Base-by-base conservation (phyloP, 2,888 invertebrate species). In the Dioctria linearis region DNA sequence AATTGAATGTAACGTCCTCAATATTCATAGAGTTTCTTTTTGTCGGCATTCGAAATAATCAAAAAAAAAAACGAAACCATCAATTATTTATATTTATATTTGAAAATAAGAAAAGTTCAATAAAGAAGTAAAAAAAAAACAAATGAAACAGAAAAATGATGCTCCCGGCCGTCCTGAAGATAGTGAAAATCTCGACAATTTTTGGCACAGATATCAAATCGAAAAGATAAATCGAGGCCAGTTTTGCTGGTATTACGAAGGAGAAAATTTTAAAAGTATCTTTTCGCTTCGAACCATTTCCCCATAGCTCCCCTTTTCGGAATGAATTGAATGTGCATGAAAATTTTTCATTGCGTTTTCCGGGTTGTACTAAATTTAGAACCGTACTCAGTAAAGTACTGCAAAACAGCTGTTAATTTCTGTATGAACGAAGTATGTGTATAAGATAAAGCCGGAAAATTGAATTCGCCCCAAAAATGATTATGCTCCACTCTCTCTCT, bases 111-210 rank as follows among this genome's bases (percentile, higher is more conserved):
- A 25, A 25, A 25, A 25, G 25, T 25, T 25, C 25, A 69, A 69
- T 51, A 69, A 67, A 54, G n/a, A 67, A 69, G 43, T 43, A 54
- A 54, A 54, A 54, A 5, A 46, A 5, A 54, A 54, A 11, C 6
- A 3, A 11, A 54, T 1, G 54, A 8, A 11, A 51, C 49, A 54
- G 43, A 69, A 51, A 69, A 67, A 43, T 67, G 25, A 9, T 37
- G 51, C 69, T 51, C 69, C 39, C 25, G 51, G 25, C 25, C 25
- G 25, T 25, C 39, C 49, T 37, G 69, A 69, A 69, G 54, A 67
- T 51, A 51, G 51, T 69, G 54, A 69, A 69, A 69, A 69, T 69
- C 69, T 69, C 39, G n/a, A n/a, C 25, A 69, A 69, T 69, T 69
- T 69, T 66, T 69, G 69, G 69, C 69, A 51, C 0, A 11, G 11